Conservation (phyloP, 2,797 vertebrate genomes). For the Liasis olivaceus region DNA sequence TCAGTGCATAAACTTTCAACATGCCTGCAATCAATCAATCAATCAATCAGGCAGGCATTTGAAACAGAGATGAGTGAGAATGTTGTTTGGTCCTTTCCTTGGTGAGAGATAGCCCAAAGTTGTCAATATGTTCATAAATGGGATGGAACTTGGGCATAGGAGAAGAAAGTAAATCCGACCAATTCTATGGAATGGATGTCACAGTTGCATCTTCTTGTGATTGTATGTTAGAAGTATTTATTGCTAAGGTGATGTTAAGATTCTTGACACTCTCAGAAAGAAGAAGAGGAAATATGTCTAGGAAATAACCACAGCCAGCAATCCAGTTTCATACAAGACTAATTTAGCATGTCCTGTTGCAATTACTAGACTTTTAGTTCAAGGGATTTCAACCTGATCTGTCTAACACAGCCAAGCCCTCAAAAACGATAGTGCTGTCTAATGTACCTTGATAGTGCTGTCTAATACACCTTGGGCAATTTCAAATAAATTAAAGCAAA, state of each 20-base stretch:
- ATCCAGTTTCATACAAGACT: neutral
- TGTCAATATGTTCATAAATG: neutral
- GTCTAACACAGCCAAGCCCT: neutral
- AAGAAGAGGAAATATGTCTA: neutral
- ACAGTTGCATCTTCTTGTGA: neutral
- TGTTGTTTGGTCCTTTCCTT: neutral
- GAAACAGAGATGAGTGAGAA: neutral
- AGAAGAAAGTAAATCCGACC: neutral
- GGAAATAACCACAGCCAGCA: neutral
- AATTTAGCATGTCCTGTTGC: constrained; percentile 24
- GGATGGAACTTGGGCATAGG: neutral
- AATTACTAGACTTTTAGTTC: neutral
- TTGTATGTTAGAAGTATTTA: neutral
- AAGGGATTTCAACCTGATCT: neutral
- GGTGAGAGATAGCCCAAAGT: neutral
- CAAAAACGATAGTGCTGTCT: neutral
- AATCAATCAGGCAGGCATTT: neutral
- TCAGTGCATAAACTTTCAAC: neutral
- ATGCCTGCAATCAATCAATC: neutral
- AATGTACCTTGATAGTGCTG: neutral
- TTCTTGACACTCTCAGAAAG: neutral
- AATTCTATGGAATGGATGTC: neutral
- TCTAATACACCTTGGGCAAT: neutral
- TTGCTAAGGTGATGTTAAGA: neutral
- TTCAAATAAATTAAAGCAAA: neutral